A percentile compares a stretch with the other conserved stretches of the same genome.
These are phyloP conservation scores for Bradypodion ventrale DNA, from an alignment of 2,797 vertebrate genomes.

Conservation along the genomic window DNA sequence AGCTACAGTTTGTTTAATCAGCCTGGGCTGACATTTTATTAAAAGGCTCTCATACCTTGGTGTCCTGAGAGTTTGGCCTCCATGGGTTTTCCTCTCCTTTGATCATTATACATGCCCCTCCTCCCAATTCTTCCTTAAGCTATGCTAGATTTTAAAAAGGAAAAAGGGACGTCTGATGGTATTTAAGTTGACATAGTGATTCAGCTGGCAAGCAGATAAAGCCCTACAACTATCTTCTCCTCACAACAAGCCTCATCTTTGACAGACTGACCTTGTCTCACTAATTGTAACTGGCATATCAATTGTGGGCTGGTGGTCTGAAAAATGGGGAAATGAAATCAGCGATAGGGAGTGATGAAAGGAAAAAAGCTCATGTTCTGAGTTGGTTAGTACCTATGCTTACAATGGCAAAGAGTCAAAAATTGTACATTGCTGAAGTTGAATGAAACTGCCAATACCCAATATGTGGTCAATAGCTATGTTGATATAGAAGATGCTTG, in stretches of 20 bases:
- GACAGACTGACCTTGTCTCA: slow-evolving; percentile 75
- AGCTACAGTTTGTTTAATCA: slow-evolving; percentile 46
- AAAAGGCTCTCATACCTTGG: slow-evolving; percentile 47
- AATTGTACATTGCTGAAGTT: slow-evolving; percentile 33
- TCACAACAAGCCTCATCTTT: slow-evolving; percentile 67
- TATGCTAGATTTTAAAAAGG: slow-evolving; percentile 54
- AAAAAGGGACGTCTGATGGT: slow-evolving; percentile 62
- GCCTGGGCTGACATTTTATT: slow-evolving; percentile 57
- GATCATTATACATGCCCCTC: slow-evolving; percentile 57
- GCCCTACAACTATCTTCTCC: slow-evolving; percentile 61
- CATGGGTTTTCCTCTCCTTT: slow-evolving; percentile 67
- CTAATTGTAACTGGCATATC: slow-evolving; percentile 74
- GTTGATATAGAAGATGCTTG: slow-evolving; percentile 51
- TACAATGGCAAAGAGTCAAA: slow-evolving; percentile 49
- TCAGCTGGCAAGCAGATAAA: slow-evolving; percentile 75
- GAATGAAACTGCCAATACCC: slow-evolving; percentile 47
- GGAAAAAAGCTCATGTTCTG: slow-evolving; percentile 33
- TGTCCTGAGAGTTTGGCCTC: slow-evolving; percentile 45
- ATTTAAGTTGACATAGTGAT: slow-evolving; percentile 75
- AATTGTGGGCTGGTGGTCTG: slow-evolving; percentile 56
- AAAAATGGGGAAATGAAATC: slow-evolving; percentile 29
- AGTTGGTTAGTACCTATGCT: background rate
- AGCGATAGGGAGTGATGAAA: slow-evolving; percentile 18
- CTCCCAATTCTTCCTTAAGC: slow-evolving; percentile 64
- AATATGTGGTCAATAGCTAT: slow-evolving; percentile 39